Evolutionary conservation across 2,888 invertebrate species (phyloP).

Genomic region (Ochropleura leucogaster): DNA sequence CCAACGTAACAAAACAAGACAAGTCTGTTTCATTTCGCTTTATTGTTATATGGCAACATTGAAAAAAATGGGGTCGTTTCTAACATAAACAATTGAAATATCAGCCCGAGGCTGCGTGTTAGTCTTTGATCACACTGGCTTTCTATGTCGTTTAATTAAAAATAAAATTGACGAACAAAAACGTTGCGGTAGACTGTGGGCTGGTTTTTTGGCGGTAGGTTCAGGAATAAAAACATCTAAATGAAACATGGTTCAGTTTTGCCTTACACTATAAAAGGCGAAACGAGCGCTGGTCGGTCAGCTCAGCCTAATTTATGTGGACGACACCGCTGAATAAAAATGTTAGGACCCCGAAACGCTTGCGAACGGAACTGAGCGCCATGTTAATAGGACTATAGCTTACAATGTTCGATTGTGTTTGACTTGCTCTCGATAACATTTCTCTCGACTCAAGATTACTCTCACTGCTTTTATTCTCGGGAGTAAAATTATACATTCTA

Average conservation of each 20-base stretch:
- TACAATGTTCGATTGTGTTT: constrained; percentile 56
- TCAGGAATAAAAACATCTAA: constrained; percentile 65
- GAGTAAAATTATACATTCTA: constrained; percentile 60
- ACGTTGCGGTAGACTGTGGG: constrained; percentile 4
- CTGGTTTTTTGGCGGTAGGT: constrained; percentile 53
- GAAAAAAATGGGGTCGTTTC: constrained; percentile 47
- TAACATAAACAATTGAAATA: constrained; percentile 50
- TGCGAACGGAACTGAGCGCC: constrained; percentile 60
- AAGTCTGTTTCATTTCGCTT: constrained; percentile 54
- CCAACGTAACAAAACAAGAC: constrained; percentile 37
- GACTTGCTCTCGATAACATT: constrained; percentile 47
- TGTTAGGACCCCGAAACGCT: constrained; percentile 62
- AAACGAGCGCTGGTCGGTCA: constrained; percentile 57
- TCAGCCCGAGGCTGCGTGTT: constrained; percentile 40
- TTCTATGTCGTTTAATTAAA: constrained; percentile 49
- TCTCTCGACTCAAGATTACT: constrained; percentile 24
- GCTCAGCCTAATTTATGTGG: constrained; percentile 72
- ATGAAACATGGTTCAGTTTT: constrained; percentile 68
- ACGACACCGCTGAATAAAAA: constrained; percentile 70
- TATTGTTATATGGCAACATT: constrained; percentile 49
- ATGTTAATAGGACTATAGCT: constrained; percentile 65
- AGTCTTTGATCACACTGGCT: constrained; percentile 49
- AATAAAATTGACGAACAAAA: constrained; percentile 46
- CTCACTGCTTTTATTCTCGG: constrained; percentile 31
- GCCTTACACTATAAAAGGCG: constrained; percentile 57